Evolutionary conservation across 2,797 vertebrate genomes (phyloP), one percentile per base, ranked within the genome.

Genomic region (Hozukius guyotensis): DNA sequence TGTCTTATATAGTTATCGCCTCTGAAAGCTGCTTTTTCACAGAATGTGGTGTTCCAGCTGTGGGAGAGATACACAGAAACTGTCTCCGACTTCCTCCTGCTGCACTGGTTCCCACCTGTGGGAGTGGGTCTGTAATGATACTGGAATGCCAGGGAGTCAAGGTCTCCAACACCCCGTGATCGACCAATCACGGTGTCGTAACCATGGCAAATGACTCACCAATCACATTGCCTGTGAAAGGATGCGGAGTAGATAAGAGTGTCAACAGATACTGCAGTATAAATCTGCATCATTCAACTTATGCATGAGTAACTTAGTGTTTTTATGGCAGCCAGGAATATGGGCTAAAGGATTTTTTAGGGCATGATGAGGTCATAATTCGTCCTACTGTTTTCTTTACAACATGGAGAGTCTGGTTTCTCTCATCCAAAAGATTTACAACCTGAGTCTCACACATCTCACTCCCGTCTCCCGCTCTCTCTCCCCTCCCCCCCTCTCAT

Each of bases 391-490:
- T 14, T 81, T 77, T 67, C 61, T 75, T 63, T 65, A 65, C 29
- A 72, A 84, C 70, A 78, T 14, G 0, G 1, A 24, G 27, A 84
- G 77, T 87, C 90, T 93, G 90, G 81, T 86, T 90, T 87, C 82
- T 85, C 85, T 93, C 92, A 90, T 91, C 78, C 68, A 52, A 32
- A 52, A 83, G 86, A 91, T 94, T 90, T 90, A 88, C 87, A 94
- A 93, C 90, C 88, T 86, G 85, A 86, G 76, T 89, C 87, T 87
- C 85, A 75, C 87, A 87, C 87, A 85, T 94, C 87, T 92, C 87
- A 63, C 90, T 93, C 78, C 84, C 42, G 31, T 84, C 89, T 89
- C 86, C 89, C 42, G 38, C 81, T 85, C 84, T n/a, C 84, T n/a
- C 87, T 77, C 90, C 87, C 88, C 64, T 78, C 87, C 84, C 89